Evolutionary conservation across 1,140 invertebrate species (phyloP).

Genomic region (Maniola jurtina): DNA sequence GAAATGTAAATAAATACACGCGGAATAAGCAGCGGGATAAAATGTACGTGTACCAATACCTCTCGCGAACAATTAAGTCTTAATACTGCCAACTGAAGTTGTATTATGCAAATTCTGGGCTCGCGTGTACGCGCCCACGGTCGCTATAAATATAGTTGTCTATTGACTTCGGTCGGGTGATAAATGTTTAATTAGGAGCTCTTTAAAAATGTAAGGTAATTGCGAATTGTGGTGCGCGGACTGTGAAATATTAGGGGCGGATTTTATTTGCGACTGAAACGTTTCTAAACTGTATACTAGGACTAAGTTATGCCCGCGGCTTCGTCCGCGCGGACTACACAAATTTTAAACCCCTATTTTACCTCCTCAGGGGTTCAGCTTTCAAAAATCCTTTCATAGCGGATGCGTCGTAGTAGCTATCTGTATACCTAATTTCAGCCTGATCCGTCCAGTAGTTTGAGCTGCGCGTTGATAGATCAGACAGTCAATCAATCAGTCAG

Average conservation of each 20-base stretch:
- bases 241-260: background rate
- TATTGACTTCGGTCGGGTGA: slow-evolving; percentile 29
- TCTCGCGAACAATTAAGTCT: slow-evolving; percentile 66
- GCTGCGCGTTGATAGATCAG: too few species aligned
- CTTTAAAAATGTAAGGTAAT: slow-evolving; percentile 13
- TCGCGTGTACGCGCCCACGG: slow-evolving; percentile 72
- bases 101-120: slow-evolving; percentile 70
- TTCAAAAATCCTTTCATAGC: too few species aligned
- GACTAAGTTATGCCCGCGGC: too few species aligned
- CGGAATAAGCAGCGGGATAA: slow-evolving; percentile 7
- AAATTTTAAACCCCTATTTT: too few species aligned
- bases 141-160: slow-evolving; percentile 38
- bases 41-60: slow-evolving; percentile 1
- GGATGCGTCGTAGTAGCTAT: too few species aligned
- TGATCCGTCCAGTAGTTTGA: too few species aligned
- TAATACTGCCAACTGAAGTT: slow-evolving; percentile 70
- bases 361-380: too few species aligned
- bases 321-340: too few species aligned
- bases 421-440: too few species aligned
- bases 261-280: background rate
- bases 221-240: background rate
- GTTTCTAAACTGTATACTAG: too few species aligned
- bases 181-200: slow-evolving; percentile 32
- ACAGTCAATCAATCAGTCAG: too few species aligned
- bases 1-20: slow-evolving; percentile 15